Conservation (phyloP, 2,888 invertebrate species). For the Sepiola atlantica region DNA sequence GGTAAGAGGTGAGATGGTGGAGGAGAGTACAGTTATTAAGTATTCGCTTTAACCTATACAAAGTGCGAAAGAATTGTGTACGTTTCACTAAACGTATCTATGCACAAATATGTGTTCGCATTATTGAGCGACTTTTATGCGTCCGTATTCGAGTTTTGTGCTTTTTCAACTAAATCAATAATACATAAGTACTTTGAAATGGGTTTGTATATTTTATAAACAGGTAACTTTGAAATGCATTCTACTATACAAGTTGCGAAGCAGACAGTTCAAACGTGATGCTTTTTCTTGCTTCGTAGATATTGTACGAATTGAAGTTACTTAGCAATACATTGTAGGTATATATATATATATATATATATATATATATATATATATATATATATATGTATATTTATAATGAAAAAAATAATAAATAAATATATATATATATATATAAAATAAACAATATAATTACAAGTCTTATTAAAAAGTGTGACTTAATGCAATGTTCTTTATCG, state of each 20-base stretch:
- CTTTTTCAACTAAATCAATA: neutral
- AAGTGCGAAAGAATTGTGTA: neutral
- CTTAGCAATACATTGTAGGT: too few relatives aligned
- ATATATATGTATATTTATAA: too few relatives aligned
- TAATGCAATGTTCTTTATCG: too few relatives aligned
- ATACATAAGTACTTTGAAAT: neutral
- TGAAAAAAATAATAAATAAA: too few relatives aligned
- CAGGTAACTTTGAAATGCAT: neutral
- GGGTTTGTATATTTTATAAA: neutral
- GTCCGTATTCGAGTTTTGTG: neutral
- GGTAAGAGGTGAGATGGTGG: too few relatives aligned
- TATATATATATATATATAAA: too few relatives aligned
- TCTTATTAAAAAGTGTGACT: too few relatives aligned
- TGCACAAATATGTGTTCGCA: neutral
- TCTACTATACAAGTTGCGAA: neutral
- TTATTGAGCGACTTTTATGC: neutral
- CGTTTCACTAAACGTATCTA: neutral
- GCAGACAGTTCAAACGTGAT: neutral
- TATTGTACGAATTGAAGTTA: neutral
- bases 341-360: too few relatives aligned
- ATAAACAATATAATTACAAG: too few relatives aligned
- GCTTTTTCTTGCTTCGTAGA: neutral
- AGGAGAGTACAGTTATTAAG: neutral
- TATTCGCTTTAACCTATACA: neutral
- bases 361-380: too few relatives aligned